Evolutionary conservation across 2,888 invertebrate species (phyloP), one percentile per base, ranked within the genome.

Genomic region (Zaprionus obscuricornis): DNA sequence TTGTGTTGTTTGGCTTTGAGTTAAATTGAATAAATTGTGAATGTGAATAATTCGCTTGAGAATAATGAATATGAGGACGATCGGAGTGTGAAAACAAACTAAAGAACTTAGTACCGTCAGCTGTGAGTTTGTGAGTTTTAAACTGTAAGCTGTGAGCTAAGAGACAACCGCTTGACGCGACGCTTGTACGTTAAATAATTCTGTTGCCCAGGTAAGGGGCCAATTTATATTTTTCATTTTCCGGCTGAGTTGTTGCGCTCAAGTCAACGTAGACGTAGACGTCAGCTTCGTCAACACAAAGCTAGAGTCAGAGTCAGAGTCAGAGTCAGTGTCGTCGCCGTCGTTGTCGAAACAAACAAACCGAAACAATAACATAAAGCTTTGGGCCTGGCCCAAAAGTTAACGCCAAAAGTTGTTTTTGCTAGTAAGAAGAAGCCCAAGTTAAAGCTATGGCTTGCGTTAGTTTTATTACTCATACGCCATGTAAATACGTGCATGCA

Each of bases 141-240:
- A 39, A 40, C 39, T 6, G 26, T 27, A 31, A 31, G 27, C 45
- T 31, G 22, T 39, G 11, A 14, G 63, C 43, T 34, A 34, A 56
- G 46, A 66, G 72, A 79, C 74, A 68, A 78, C 86, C 67, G 69
- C 50, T 64, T 69, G 66, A 58, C 31, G 27, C 78, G 58, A 52
- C 74, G 78, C 56, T 84, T 69, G 60, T 64, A 72, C 70, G 68
- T 84, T 76, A 76, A 87, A 76, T 88, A 87, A 85, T 85, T 74
- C 82, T 74, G 66, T 73, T 78, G 86, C 86, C 74, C 85, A 87
- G 60, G 69, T 65, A 63, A 54, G 72, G 57, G 78, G 74, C 79
- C 87, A 87, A 88, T 88, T 88, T 88, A 88, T 88, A 88, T 87
- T 78, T 84, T 85, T 79, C 76, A 84, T 82, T 88, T 88, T 88